These are phyloP conservation scores for Aporophyla lueneburgensis DNA, from an alignment of 2,888 invertebrate genomes.

Conservation along the genomic window DNA sequence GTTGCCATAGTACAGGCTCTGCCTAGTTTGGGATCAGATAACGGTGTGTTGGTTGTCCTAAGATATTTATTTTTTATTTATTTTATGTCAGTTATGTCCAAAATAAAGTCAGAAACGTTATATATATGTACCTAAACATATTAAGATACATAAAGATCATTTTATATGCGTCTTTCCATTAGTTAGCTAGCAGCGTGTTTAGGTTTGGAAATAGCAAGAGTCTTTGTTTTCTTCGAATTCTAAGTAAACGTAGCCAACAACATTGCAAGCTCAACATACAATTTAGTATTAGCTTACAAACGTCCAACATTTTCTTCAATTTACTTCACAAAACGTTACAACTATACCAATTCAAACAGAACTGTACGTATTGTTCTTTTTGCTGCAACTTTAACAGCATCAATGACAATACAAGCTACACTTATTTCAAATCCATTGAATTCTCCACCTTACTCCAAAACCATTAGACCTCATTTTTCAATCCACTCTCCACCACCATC, in stretches of 20 bases:
- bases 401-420: constrained; percentile 64
- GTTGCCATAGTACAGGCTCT: too few relatives aligned
- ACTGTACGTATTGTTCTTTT: constrained; percentile 65
- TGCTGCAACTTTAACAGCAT: constrained; percentile 65
- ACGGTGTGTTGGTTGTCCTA: too few relatives aligned
- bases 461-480: constrained; percentile 47
- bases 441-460: constrained; percentile 40
- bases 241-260: constrained; percentile 22
- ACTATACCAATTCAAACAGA: constrained; percentile 59
- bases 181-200: background rate
- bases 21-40: too few relatives aligned
- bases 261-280: constrained; percentile 41
- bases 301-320: constrained; percentile 61
- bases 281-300: constrained; percentile 61
- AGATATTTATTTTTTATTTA: too few relatives aligned
- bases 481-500: background rate
- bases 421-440: constrained; percentile 37
- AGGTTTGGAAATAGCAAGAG: constrained; percentile 14
- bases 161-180: background rate
- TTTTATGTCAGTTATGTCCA: too few relatives aligned
- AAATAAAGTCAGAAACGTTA: too few relatives aligned
- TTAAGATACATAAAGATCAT: background rate
- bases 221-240: constrained; percentile 16
- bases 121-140: background rate
- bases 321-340: constrained; percentile 62